Base-by-base conservation (phyloP, 2,113 vertebrate genomes). In the Pelecanoides urinatrix region DNA sequence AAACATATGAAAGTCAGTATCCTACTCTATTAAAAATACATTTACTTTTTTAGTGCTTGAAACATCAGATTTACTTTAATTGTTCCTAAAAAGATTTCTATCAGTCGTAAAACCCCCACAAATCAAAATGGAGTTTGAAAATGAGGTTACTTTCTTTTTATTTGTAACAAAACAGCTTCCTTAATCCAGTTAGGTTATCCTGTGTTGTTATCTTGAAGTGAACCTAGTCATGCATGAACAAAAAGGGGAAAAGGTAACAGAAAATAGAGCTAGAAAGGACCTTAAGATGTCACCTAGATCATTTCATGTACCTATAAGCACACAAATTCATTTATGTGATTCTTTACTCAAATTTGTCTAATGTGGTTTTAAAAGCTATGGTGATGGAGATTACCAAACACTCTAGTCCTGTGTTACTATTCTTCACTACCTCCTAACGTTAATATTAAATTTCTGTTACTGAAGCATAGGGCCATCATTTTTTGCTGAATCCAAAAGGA, bases 41-140 rank as follows among this genome's bases (percentile, higher is more conserved):
- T 50, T 72, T 76, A 86, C 11, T 63, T 66, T 96, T 87, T 61
- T 65, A 91, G 63, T 38, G 17, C 40, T 92, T 26, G 84, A 96
- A 80, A 95, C 27, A 88, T 38, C 19, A 62, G 26, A 44, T 92
- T 85, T 63, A 90, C 53, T 91, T 92, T 89, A 94, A 80, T 90
- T 92, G 81, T 81, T 96, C 63, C 42, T 68, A 73, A 56, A 75
- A 50, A 13, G 26, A 91, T 72, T 84, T 77, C 67, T 62, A 79
- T 53, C 65, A 83, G 16, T 32, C 34, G 73, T 20, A 87, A 53
- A 56, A 32, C 1, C 2, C 8, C 25, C 53, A 25, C 6, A 66
- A 83, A 78, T 78, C 20, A 88, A 79, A 38, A 38, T 16, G 20
- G 17, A 68, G 19, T 68, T 74, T 67, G 32, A 62, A 82, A 83